phyloP scores from a whole-genome alignment of 2,113 vertebrate species.

The Recurvirostra avosetta region DNA sequence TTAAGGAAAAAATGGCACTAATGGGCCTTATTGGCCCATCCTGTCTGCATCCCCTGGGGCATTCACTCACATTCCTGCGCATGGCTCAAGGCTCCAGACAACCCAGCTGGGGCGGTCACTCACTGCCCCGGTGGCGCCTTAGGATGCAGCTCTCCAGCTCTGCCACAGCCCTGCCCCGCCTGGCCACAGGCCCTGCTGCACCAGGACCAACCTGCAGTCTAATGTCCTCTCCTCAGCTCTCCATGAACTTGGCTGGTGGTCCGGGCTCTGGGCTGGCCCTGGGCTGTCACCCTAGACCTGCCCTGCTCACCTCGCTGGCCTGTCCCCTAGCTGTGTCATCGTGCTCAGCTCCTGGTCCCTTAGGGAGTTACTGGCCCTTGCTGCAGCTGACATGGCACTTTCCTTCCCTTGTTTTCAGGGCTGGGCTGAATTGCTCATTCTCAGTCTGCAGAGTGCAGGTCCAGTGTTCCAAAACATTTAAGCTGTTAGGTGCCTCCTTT shows the following conservation, averaged over 20 bases:
- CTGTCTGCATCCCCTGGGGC: neutral
- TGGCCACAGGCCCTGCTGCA: rapidly evolving
- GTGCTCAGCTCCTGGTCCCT: neutral
- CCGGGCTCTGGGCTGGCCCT: neutral
- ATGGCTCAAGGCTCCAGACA: neutral
- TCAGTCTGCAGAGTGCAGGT: neutral
- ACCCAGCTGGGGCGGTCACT: neutral
- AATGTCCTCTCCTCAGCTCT: neutral
- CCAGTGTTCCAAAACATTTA: neutral
- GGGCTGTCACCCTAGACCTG: neutral
- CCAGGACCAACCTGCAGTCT: neutral
- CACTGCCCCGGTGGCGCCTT: rapidly evolving
- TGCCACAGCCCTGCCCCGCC: neutral
- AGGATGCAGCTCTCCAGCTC: neutral
- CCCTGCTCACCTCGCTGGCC: neutral
- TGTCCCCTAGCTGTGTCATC: neutral
- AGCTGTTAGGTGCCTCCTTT: neutral
- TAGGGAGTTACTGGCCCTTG: neutral
- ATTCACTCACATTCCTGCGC: neutral
- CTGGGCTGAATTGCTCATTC: neutral
- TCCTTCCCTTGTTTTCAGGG: neutral
- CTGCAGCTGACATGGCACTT: neutral
- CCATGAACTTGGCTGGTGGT: neutral
- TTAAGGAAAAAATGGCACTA: neutral
- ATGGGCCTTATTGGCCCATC: neutral